Evolutionary conservation across 2,888 invertebrate genomes (phyloP), one percentile per base, ranked within the genome.

Genomic region (Agonopterix arenella): DNA sequence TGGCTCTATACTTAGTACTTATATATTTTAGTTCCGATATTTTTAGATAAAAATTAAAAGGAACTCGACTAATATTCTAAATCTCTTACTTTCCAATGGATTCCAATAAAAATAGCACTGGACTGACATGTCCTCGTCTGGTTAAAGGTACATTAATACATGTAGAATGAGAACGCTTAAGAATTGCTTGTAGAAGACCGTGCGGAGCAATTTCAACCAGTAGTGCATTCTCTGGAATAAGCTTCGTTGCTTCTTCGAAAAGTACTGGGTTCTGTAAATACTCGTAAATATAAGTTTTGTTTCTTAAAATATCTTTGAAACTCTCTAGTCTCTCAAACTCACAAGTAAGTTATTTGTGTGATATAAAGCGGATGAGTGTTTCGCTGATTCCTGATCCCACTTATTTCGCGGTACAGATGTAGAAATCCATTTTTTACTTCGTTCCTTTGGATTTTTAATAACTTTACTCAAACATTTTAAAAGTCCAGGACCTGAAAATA

Each of bases 191-290:
- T 16, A 97, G 86, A 13, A 97, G 85, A 18, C 95, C 93, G 63
- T 97, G 97, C 0, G 97, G 97, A 0, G 96, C 96, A 52, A 97
- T 92, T 78, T 97, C 97, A 46, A 97, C 92, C 1, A 93, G 90
- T n/a, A 96, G 85, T 0, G 96, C 95, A 66, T 95, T 92, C 8
- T 90, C 83, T 0, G 96, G 96, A 49, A 97, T 93, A 64, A 93
- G 88, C 47, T 82, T 88, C 4, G 93, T 83, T 0, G 93, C 94
- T 76, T 97, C 96, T 71, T 96, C 95, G 65, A 95, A 95, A 2
- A 92, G 76, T 0, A 94, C 94, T 2, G 93, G 90, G 51, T 83
- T 92, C 62, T 81, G 55, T 36, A 46, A 44, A 47, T 46, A n/a
- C n/a, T n/a, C n/a, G n/a, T n/a, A n/a, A n/a, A n/a, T n/a, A n/a